These are phyloP conservation scores for Lepidotrigona ventralis DNA, from an alignment of 1,140 invertebrate genomes.

Conservation along the genomic window DNA sequence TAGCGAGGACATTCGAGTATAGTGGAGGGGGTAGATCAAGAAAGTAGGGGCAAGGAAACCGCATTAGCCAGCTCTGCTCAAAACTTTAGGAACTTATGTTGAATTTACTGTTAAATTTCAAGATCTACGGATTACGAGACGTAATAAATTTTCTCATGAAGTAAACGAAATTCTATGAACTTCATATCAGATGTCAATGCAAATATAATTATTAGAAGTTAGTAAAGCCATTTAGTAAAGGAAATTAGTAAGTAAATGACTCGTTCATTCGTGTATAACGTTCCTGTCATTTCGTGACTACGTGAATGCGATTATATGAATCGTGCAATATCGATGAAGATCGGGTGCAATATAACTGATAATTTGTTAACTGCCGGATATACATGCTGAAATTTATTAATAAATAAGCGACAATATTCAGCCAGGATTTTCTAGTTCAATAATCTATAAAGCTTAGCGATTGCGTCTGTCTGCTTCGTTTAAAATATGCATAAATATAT, in stretches of 20 bases:
- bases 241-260: background rate
- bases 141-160: too few species aligned
- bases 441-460: background rate
- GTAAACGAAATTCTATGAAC: too few species aligned
- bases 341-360: background rate
- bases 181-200: too few species aligned
- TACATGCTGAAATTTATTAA: conserved; percentile 19
- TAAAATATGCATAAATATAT: background rate
- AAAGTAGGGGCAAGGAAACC: too few species aligned
- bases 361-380: background rate
- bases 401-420: background rate
- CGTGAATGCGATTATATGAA: background rate
- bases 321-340: background rate
- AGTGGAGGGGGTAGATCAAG: too few species aligned
- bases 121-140: too few species aligned
- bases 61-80: too few species aligned
- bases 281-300: background rate
- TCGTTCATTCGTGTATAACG: background rate
- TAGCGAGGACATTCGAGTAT: too few species aligned
- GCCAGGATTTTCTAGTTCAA: conserved; percentile 3
- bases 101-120: too few species aligned
- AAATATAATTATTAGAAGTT: too few species aligned
- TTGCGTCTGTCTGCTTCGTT: too few species aligned
- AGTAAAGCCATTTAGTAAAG: background rate
- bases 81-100: too few species aligned